Evolutionary conservation across 92 coral and sea anemone genomes (phyloP).

Genomic region (Plumapathes pennacea): DNA sequence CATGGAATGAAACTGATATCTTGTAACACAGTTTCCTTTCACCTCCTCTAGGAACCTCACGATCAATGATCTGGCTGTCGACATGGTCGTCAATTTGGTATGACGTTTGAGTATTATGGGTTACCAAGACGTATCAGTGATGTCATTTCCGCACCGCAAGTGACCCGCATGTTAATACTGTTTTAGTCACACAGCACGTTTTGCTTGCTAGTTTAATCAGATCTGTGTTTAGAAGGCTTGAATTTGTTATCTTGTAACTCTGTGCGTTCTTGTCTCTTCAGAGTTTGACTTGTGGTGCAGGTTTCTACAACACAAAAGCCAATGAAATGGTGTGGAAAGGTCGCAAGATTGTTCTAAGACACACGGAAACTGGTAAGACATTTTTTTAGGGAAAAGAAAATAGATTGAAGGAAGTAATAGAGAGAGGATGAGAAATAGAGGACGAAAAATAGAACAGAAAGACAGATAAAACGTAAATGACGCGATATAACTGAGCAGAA

Average conservation of each 20-base stretch:
- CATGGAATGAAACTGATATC: no score
- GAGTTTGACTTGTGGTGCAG: constrained; percentile 96
- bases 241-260: no score
- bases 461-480: no score
- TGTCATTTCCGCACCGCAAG: no score
- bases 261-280: constrained; percentile 7
- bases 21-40: neutral
- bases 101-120: constrained; percentile 4
- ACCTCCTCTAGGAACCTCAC: constrained; percentile 69
- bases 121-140: no score
- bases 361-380: constrained; percentile 65
- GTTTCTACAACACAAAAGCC: constrained; percentile 84
- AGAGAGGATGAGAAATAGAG: no score
- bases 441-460: no score
- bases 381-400: neutral
- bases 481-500: no score
- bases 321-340: constrained; percentile 85
- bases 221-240: no score
- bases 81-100: constrained; percentile 86
- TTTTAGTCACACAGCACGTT: neutral
- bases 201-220: no score
- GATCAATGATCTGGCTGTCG: constrained; percentile 87
- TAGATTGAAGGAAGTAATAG: neutral
- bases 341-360: constrained; percentile 78
- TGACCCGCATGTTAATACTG: no score